Conservation (phyloP, 1,140 invertebrate genomes). For the Littorina saxatilis region DNA sequence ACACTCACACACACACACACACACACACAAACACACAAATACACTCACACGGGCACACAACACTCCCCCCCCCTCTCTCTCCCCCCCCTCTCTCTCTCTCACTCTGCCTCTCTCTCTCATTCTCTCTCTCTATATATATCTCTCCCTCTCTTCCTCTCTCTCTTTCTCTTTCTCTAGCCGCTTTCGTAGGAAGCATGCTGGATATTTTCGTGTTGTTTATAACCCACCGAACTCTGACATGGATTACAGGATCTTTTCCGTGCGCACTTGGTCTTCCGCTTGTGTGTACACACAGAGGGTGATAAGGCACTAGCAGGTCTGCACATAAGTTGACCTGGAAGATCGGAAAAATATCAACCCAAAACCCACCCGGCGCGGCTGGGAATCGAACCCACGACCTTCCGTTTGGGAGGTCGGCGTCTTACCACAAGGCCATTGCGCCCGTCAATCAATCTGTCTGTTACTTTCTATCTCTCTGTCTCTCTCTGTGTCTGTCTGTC, state of each 20-base stretch:
- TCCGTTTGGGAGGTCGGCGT: background rate
- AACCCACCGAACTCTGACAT: background rate
- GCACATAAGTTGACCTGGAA: background rate
- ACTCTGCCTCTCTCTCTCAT: background rate
- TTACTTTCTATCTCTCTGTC: too few relatives aligned
- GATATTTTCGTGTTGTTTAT: too few relatives aligned
- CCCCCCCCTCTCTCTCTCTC: background rate
- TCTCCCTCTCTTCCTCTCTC: background rate
- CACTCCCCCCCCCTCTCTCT: background rate
- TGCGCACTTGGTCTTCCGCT: too few relatives aligned
- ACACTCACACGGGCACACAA: background rate
- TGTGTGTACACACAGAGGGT: too few relatives aligned
- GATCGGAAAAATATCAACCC: too few relatives aligned
- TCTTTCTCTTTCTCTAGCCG: background rate
- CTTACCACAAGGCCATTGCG: background rate
- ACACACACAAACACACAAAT: background rate
- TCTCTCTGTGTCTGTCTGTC: too few relatives aligned
- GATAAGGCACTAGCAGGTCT: background rate
- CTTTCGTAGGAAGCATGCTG: too few relatives aligned
- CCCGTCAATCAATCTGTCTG: too few relatives aligned
- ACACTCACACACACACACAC: constrained; percentile 11
- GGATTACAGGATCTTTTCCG: background rate
- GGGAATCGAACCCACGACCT: too few relatives aligned
- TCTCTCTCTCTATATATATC: constrained; percentile 22
- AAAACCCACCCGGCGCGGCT: too few relatives aligned